Evolutionary conservation across 2,113 vertebrate species (phyloP), one percentile per base, ranked within the genome.

Genomic region (Sinocyclocheilus grahami): DNA sequence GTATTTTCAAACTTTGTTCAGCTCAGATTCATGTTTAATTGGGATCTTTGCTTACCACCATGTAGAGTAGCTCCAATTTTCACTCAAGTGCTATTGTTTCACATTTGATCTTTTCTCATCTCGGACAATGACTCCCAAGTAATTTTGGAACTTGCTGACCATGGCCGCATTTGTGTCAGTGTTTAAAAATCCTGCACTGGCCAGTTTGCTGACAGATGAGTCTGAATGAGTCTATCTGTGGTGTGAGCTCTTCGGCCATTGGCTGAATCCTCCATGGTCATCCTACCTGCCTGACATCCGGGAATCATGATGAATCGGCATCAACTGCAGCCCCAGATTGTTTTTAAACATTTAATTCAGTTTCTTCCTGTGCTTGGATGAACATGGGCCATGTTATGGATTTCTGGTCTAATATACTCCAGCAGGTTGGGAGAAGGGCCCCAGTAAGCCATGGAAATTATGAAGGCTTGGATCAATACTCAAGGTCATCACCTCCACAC

Each of bases 281-380:
- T 95, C 95, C 96, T 93, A 96, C 95, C 95, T 95, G 93, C 95
- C 95, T 95, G 96, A 97, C 95, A 85, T 95, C 94, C 93, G 93
- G 91, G 96, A 93, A 97, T 97, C 95, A 97, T 99, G 98, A 99
- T 99, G 97, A 98, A 99, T 99, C 95, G 96, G 97, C 95, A 96
- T 95, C 95, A 96, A 95, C 95, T 95, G 94, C 92, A 95, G 95
- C 92, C 96, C 96, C 95, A 98, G 97, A 99, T 99, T 99, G 98
- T 99, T 99, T 98, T 97, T 97, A 98, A 98, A 97, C 97, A 96
- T 98, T 98, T 99, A 98, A 98, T 98, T 98, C 97, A 97, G 97
- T 98, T 98, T 98, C 97, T 98, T 99, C 97, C 97, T 98, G 96
- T 98, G 97, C 97, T 98, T 98, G 96, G 97, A 96, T 98, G 98